These are phyloP conservation scores for Cheilosia urbana DNA, from an alignment of 2,888 invertebrate genomes.

Conservation along the genomic window DNA sequence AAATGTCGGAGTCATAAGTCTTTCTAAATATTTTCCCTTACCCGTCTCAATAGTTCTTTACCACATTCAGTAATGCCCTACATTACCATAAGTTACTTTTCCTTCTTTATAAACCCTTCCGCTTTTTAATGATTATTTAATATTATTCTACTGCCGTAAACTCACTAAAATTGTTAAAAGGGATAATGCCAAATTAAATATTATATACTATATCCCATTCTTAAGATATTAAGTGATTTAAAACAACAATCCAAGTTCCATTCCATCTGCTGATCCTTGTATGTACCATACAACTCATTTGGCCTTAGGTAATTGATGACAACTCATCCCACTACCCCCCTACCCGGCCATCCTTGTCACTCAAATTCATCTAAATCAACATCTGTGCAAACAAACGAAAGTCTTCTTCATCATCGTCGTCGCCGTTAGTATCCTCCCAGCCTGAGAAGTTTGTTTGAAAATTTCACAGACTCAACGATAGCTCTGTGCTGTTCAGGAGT, in stretches of 20 bases:
- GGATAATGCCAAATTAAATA: constrained; percentile 35
- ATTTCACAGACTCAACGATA: constrained; percentile 62
- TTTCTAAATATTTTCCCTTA: no score
- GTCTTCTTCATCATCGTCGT: constrained; percentile 28
- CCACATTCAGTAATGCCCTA: background rate
- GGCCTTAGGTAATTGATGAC: constrained; percentile 63
- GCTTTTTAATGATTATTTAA: constrained; percentile 21
- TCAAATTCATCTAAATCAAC: constrained; percentile 68
- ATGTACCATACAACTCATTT: constrained; percentile 63
- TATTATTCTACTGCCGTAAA: background rate
- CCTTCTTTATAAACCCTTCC: background rate
- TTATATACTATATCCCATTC: constrained; percentile 19
- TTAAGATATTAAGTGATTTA: constrained; percentile 62
- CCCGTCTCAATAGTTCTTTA: background rate
- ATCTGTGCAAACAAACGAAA: constrained; percentile 67
- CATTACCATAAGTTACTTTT: constrained; percentile 3
- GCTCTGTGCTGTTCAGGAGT: background rate
- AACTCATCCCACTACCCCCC: constrained; percentile 32
- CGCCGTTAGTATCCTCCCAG: background rate
- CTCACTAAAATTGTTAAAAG: background rate
- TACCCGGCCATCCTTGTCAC: constrained; percentile 52
- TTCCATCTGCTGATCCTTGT: constrained; percentile 14
- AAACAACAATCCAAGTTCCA: constrained; percentile 50
- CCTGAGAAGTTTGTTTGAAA: constrained; percentile 35
- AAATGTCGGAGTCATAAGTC: no score